Evolutionary conservation across 2,888 invertebrate species (phyloP), one percentile per base, ranked within the genome.

Genomic region (Synergus laeviventris): DNA sequence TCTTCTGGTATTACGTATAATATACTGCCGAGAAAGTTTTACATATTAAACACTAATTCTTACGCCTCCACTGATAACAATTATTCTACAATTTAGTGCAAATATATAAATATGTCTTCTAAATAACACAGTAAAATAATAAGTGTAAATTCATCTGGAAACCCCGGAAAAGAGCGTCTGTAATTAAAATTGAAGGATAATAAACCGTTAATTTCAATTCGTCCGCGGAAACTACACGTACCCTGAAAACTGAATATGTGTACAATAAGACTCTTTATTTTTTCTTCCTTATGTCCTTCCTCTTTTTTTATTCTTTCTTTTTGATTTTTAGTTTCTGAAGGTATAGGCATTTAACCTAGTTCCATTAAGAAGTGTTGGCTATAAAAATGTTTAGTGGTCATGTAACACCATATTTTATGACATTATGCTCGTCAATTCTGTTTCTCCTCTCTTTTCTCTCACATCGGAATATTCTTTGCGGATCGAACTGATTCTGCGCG

Each of bases 401-500:
- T 70, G 24, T 70, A 31, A 70, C 49, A 31, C 24, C 49, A 49
- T 45, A 49, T 45, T 70, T 49, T 49, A 31, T 70, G 49, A 24
- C 31, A 70, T 70, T 70, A 45, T 8, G 45, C 16, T 70, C 21
- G 45, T 70, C 66, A n/a, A n/a, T 70, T 16, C 21, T 24, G 31
- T 31, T 31, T 3, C n/a, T n/a, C 24, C n/a, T n/a, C 31, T 31
- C 24, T 24, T 31, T 70, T 31, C 31, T 24, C 66, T 21, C 31
- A 66, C 31, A 45, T 24, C 66, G 14, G 42, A 66, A 66, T 24
- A 70, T 70, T 70, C 31, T 70, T 49, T 42, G 18, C 36, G 36
- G 61, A 61, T 61, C 61, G 61, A 61, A 61, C 61, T 61, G 61
- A 38, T 61, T 61, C 61, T 61, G 61, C 61, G 64, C 64, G 45